Conservation (phyloP, 2,113 vertebrate genomes). For the Campylorhamphus procurvoides region DNA sequence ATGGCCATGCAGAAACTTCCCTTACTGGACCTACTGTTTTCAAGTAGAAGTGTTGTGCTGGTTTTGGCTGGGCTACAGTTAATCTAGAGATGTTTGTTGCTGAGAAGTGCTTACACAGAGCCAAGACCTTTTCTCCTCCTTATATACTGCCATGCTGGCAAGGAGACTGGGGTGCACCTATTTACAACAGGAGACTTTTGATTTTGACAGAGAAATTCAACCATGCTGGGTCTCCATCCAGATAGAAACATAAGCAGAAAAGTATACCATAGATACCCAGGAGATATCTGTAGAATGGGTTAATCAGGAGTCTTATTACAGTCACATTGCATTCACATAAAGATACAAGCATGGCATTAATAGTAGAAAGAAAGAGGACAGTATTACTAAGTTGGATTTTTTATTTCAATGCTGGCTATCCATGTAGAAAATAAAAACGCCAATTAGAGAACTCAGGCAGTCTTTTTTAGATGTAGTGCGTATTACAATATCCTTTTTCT, state of each 20-base stretch:
- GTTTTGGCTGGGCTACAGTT: neutral
- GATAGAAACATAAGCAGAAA: neutral
- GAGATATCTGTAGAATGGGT: neutral
- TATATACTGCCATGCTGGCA: fast-evolving
- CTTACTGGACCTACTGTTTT: neutral
- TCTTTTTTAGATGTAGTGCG: neutral
- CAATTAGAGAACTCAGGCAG: neutral
- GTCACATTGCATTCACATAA: neutral
- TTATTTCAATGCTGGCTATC: neutral
- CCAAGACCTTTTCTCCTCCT: neutral
- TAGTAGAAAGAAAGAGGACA: neutral
- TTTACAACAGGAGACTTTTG: neutral
- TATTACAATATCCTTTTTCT: neutral
- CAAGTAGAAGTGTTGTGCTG: neutral
- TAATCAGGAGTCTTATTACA: neutral
- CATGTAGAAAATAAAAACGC: neutral
- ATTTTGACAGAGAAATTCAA: neutral
- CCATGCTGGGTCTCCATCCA: neutral
- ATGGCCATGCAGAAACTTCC: neutral
- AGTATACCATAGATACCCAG: neutral
- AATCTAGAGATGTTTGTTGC: neutral
- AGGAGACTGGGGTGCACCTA: neutral
- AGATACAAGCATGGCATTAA: neutral
- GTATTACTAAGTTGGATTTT: neutral
- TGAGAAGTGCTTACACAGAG: neutral